Evolutionary conservation across 2,797 vertebrate genomes (phyloP), one percentile per base, ranked within the genome.

Genomic region (Remorina albescens): DNA sequence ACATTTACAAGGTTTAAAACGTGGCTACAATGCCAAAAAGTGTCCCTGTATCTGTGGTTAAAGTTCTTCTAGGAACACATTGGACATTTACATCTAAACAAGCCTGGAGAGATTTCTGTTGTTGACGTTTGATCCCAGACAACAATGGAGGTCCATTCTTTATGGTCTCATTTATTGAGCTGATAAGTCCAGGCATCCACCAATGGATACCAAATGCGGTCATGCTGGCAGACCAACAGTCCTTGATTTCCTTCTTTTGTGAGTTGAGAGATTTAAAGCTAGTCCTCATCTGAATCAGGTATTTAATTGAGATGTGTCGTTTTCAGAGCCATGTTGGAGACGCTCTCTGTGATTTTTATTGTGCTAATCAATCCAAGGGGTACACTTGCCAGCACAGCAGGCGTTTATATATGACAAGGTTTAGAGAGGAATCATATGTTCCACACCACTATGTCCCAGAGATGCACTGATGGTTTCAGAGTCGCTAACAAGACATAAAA

Each of bases 311-410:
- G 56, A 64, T 39, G 56, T 21, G 28, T 12, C 7, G 0, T 46
- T 57, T 60, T 66, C 10, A 81, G 30, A 77, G 66, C 44, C 53
- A 25, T n/a, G 49, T 63, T 51, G 21, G 56, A 66, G 47, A 68
- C 54, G 32, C 47, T 64, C 2, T 21, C 59, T 76, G 67, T 41
- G 75, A 73, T 57, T 49, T 49, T 76, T 42, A 25, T 59, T 71
- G 75, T 83, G 75, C 57, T 82, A 49, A 85, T 68, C 16, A 67
- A 66, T 78, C 54, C 19, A 39, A 67, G 59, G 16, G 36, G 78
- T 42, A n/a, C 32, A 19, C 67, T 8, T 51, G 18, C 53, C 21
- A 68, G 74, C 80, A 36, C 61, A 42, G 26, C 55, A 28, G 59
- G 49, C 47, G 56, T 61, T 21, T 49, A 25, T 46, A 25, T 46